A percentile compares a stretch with the other conserved stretches of the same genome.
Evolutionary conservation across 2,113 vertebrate genomes (phyloP).

Genomic region (Neogobius melanostomus): DNA sequence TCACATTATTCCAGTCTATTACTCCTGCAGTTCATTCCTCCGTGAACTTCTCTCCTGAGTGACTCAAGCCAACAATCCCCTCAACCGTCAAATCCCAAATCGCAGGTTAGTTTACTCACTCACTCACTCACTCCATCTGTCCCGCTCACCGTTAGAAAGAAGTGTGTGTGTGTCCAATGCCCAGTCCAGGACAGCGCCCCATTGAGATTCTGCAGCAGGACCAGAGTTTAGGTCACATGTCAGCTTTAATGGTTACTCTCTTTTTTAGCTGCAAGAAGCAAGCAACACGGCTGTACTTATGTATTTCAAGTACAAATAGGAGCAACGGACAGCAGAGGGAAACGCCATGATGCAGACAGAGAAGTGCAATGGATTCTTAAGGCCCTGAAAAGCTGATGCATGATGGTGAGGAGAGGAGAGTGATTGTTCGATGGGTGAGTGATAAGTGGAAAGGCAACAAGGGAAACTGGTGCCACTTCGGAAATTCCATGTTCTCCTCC

Average conservation of each 20-base stretch:
- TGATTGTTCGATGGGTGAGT: too few species aligned
- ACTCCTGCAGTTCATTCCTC: slow-evolving; percentile 52
- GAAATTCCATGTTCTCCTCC: too few species aligned
- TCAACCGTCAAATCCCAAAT: slow-evolving; percentile 74
- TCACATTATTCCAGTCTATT: slow-evolving; percentile 54
- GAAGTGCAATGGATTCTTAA: too few species aligned
- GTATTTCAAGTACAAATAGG: too few species aligned
- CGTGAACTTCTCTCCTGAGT: slow-evolving; percentile 53
- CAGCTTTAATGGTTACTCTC: background rate
- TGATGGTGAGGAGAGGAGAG: too few species aligned
- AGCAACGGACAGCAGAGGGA: too few species aligned
- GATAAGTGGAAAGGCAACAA: too few species aligned
- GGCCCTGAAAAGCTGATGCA: too few species aligned
- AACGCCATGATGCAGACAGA: too few species aligned
- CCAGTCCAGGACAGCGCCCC: slow-evolving; percentile 30
- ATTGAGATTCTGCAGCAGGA: slow-evolving; percentile 50
- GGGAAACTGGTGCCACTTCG: too few species aligned
- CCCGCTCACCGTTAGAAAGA: slow-evolving; percentile 33
- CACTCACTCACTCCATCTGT: slow-evolving; percentile 63
- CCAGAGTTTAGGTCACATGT: slow-evolving; percentile 17
- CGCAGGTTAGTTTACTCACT: slow-evolving; percentile 69
- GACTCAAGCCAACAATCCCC: slow-evolving; percentile 60
- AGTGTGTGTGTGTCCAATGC: slow-evolving; percentile 8
- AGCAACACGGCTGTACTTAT: too few species aligned
- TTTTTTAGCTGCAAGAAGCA: too few species aligned